Percentiles rank a stretch among this genome's conserved stretches.
phyloP scores from a whole-genome alignment of 2,113 vertebrate genomes.

The Carlito syrichta region DNA sequence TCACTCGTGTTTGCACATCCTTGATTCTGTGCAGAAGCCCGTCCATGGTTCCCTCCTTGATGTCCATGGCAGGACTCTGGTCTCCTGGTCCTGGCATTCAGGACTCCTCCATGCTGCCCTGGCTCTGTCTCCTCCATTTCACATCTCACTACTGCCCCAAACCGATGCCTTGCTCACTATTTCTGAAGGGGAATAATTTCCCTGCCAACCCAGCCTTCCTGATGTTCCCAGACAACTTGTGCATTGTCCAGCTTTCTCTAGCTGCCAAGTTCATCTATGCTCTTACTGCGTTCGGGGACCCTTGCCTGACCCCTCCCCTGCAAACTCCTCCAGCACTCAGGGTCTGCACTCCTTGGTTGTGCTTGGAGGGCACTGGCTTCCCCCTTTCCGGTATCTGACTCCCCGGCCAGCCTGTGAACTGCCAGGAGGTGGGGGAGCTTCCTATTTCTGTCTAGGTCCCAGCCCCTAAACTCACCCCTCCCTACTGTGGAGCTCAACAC shows the following conservation, averaged over 20 bases:
- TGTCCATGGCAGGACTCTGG: fast-evolving
- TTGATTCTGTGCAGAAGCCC: neutral
- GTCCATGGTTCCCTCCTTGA: fast-evolving
- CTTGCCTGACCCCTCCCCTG: neutral
- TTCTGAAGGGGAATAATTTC: neutral
- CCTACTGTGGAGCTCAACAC: fast-evolving
- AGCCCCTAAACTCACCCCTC: fast-evolving
- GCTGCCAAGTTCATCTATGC: neutral
- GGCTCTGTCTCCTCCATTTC: neutral
- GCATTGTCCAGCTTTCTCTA: neutral
- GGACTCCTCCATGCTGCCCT: fast-evolving
- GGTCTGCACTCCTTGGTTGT: neutral
- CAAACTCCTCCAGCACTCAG: neutral
- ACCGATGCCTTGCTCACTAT: fast-evolving
- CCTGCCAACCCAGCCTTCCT: neutral
- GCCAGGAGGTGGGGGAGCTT: no score
- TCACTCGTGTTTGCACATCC: neutral
- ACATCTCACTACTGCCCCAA: fast-evolving
- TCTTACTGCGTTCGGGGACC: neutral
- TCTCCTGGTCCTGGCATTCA: no score
- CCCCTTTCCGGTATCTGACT: neutral
- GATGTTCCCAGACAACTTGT: fast-evolving
- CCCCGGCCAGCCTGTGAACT: neutral
- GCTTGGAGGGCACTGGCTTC: neutral
- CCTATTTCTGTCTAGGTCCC: neutral